phyloP scores from a whole-genome alignment of 1,140 invertebrate species.

The Danaus melanippus region DNA sequence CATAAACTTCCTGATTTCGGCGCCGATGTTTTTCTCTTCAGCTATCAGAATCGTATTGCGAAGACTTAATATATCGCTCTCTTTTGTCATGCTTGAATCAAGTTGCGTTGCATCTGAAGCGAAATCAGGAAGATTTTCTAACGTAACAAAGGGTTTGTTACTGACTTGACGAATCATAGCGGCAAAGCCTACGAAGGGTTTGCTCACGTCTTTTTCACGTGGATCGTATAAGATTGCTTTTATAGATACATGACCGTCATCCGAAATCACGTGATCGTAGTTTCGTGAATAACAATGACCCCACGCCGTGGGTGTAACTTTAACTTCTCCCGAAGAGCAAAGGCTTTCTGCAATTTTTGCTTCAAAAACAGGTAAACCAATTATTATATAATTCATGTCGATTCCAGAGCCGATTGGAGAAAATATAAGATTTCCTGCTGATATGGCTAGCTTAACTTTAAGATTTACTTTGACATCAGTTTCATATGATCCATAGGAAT shows the following conservation, averaged over 20 bases:
- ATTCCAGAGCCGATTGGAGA: constrained; percentile 54
- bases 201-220: constrained; percentile 50
- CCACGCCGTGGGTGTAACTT: constrained; percentile 68
- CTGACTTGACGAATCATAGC: constrained; percentile 41
- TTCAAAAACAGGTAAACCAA: constrained; percentile 75
- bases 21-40: constrained; percentile 61
- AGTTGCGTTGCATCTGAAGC: constrained; percentile 32
- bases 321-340: constrained; percentile 70
- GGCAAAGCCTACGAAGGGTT: constrained; percentile 53
- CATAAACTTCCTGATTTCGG: constrained; percentile 71
- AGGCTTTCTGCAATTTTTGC: constrained; percentile 70
- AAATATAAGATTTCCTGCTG: constrained; percentile 60
- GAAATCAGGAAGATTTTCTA: constrained; percentile 43
- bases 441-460: constrained; percentile 68
- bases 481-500: constrained; percentile 73
- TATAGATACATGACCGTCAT: constrained; percentile 52
- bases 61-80: constrained; percentile 62
- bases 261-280: constrained; percentile 47
- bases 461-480: constrained; percentile 77
- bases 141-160: constrained; percentile 41
- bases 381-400: constrained; percentile 74
- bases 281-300: constrained; percentile 67
- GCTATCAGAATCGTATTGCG: constrained; percentile 56
- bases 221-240: constrained; percentile 60
- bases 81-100: constrained; percentile 26